Percentiles rank a stretch among this genome's conserved stretches.
Conservation (phyloP, 2,113 vertebrate genomes). For the Scartelaos histophorus region DNA sequence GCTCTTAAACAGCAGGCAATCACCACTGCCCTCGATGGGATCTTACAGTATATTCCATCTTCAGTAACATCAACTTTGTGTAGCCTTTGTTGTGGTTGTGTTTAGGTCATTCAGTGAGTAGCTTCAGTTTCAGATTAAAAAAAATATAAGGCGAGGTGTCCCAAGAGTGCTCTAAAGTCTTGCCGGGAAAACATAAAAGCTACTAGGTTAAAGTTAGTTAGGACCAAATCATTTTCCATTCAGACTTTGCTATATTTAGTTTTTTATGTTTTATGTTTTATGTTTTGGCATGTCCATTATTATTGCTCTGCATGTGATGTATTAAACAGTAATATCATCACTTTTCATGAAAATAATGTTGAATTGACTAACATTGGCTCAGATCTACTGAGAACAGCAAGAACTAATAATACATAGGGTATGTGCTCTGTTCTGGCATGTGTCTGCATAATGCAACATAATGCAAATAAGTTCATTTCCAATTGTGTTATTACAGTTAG, state of each 20-base stretch:
- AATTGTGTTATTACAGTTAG: too few relatives aligned
- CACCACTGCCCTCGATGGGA: background rate
- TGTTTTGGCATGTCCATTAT: too few relatives aligned
- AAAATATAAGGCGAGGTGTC: background rate
- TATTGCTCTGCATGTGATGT: too few relatives aligned
- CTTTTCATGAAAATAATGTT: too few relatives aligned
- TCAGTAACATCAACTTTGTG: conserved; percentile 1
- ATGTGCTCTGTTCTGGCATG: too few relatives aligned
- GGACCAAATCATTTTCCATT: background rate
- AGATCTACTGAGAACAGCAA: too few relatives aligned
- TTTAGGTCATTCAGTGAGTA: background rate
- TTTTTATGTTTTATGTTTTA: too few relatives aligned
- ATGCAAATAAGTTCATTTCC: too few relatives aligned
- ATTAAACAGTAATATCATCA: too few relatives aligned
- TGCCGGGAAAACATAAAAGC: background rate
- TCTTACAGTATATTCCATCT: background rate
- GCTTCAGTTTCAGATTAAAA: background rate
- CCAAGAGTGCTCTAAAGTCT: background rate
- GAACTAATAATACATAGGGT: too few relatives aligned
- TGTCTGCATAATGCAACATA: too few relatives aligned
- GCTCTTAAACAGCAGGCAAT: background rate
- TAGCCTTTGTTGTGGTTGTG: conserved; percentile 6
- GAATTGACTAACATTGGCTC: too few relatives aligned
- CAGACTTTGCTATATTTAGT: background rate
- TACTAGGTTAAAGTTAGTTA: background rate